Evolutionary conservation across 2,888 invertebrate genomes (phyloP).

Genomic region (Drosophila histrio): DNA sequence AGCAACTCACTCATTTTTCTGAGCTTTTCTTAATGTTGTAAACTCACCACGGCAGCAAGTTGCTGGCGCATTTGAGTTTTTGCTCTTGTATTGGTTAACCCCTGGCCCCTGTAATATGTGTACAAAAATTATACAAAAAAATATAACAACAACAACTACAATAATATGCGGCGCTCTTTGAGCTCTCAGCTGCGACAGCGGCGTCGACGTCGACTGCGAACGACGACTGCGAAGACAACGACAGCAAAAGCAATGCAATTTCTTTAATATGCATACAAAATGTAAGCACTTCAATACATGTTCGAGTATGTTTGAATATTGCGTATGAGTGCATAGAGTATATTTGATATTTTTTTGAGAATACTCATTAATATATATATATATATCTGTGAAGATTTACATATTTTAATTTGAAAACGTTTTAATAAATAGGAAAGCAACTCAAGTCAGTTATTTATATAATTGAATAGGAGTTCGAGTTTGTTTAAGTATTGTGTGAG

Average conservation of each 20-base stretch:
- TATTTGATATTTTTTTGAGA: not conserved
- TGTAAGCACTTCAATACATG: constrained; percentile 12
- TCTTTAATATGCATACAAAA: constrained; percentile 32
- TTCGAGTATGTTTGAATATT: constrained; percentile 11
- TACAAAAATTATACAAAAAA: constrained; percentile 7
- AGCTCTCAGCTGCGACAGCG: constrained; percentile 28
- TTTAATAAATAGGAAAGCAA: not conserved
- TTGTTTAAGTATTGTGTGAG: not conserved
- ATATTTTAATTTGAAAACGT: not conserved
- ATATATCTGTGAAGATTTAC: not conserved
- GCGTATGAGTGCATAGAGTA: not conserved
- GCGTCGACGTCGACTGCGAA: not conserved
- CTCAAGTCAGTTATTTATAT: not conserved
- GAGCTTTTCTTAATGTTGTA: constrained; percentile 30
- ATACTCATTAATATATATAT: not conserved
- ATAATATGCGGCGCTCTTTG: constrained; percentile 38
- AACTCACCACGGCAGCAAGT: constrained; percentile 64
- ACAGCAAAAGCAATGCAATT: constrained; percentile 35
- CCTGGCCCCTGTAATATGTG: constrained; percentile 29
- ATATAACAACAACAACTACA: constrained; percentile 11
- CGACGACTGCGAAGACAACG: not conserved
- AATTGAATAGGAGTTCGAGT: not conserved
- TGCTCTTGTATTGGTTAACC: constrained; percentile 47
- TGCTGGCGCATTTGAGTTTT: constrained; percentile 35
- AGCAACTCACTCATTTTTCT: constrained; percentile 9